phyloP scores from a whole-genome alignment of 1,140 invertebrate genomes.

The Caerostris extrusa region DNA sequence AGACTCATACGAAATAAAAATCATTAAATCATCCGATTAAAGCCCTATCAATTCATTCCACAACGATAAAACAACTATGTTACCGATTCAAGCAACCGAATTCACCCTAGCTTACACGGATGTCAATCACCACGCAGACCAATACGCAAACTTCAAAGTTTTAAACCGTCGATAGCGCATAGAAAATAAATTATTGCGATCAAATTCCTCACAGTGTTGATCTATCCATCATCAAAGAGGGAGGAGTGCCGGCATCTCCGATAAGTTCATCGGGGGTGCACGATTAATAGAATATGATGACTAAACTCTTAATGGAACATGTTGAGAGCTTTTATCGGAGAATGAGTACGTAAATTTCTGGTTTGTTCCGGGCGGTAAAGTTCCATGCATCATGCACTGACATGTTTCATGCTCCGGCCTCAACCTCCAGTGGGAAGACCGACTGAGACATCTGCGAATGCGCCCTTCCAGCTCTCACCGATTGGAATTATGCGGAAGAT shows the following conservation, averaged over 20 bases:
- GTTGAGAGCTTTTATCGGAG: conserved; percentile 67
- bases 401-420: neutral
- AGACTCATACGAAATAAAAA: neutral
- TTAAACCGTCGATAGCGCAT: conserved; percentile 27
- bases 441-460: conserved; percentile 45
- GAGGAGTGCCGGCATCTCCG: conserved; percentile 35
- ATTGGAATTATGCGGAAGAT: neutral
- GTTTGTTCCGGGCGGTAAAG: neutral
- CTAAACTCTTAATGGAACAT: conserved; percentile 50
- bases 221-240: conserved; percentile 49
- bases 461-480: neutral
- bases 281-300: conserved; percentile 71
- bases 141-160: conserved; percentile 23
- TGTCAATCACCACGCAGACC: conserved; percentile 10
- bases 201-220: conserved; percentile 40
- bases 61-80: neutral
- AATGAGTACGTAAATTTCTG: conserved; percentile 59
- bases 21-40: neutral
- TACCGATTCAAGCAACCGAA: neutral
- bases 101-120: neutral
- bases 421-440: neutral
- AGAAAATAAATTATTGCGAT: conserved; percentile 55
- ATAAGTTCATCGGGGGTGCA: conserved; percentile 48
- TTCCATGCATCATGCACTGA: conserved; percentile 15
- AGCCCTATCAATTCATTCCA: neutral